A percentile compares a stretch with the other conserved stretches of the same genome.
These are phyloP conservation scores for Drosophila equinoxialis DNA, from an alignment of 1,140 invertebrate genomes.

Conservation along the genomic window DNA sequence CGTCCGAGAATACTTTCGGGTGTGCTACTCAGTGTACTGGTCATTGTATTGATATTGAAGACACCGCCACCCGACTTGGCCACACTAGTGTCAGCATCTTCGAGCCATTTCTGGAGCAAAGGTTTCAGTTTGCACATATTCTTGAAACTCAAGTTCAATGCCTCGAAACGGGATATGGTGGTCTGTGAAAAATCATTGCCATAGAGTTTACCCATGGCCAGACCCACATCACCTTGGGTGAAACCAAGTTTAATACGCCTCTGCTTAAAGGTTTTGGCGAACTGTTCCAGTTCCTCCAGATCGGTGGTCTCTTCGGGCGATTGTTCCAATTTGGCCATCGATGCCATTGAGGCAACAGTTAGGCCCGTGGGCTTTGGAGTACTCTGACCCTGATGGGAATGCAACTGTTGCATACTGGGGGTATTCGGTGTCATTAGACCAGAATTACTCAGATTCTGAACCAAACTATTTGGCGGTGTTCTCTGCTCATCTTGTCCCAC, in stretches of 20 bases:
- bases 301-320: constrained; percentile 96
- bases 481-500: constrained; percentile 68
- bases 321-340: constrained; percentile 87
- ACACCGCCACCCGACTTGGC: constrained; percentile 89
- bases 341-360: constrained; percentile 81
- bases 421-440: constrained; percentile 84
- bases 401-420: constrained; percentile 82
- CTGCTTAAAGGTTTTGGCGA: constrained; percentile 98
- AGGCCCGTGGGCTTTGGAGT: constrained; percentile 54
- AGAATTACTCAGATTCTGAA: constrained; percentile 68
- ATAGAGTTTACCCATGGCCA: constrained; percentile 99
- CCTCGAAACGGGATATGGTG: constrained; percentile 99
- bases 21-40: constrained; percentile 89
- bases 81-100: constrained; percentile 96
- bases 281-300: constrained; percentile 97
- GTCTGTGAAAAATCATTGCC: constrained; percentile 99
- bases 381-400: constrained; percentile 43
- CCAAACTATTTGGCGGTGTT: constrained; percentile 79
- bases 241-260: constrained; percentile 97
- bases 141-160: constrained; percentile 98
- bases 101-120: constrained; percentile 97
- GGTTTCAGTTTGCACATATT: constrained; percentile 99
- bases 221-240: constrained; percentile 98
- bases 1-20: constrained; percentile 94
- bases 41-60: constrained; percentile 89